Conservation (phyloP, 2,888 invertebrate species). For the Morinoia aosen region DNA sequence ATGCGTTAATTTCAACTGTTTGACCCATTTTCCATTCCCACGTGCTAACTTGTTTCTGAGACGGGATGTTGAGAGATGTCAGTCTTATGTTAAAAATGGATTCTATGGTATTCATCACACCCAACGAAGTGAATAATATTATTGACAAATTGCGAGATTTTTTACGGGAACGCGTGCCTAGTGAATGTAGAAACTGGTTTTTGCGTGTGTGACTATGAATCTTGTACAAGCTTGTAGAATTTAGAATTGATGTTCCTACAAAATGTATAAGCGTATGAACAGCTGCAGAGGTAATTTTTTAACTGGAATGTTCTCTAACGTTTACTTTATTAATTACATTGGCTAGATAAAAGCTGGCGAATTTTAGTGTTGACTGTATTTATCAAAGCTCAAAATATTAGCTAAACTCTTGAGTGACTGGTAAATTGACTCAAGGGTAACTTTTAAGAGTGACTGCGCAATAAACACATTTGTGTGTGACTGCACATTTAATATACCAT, state of each 20-base stretch:
- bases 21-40: not conserved
- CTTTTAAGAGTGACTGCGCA: too few species aligned
- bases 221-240: not conserved
- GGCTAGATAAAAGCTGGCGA: not conserved
- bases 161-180: not conserved
- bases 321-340: not conserved
- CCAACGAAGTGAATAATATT: not conserved
- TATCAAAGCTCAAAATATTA: not conserved
- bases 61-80: not conserved
- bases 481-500: too few species aligned
- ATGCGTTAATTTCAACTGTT: not conserved
- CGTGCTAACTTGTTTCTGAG: not conserved
- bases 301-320: not conserved
- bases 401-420: not conserved
- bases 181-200: not conserved
- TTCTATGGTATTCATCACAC: not conserved
- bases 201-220: not conserved
- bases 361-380: not conserved
- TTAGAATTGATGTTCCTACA: not conserved
- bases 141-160: not conserved
- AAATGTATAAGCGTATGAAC: not conserved
- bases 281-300: not conserved
- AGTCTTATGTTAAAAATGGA: not conserved
- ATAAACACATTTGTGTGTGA: too few species aligned
- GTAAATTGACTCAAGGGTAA: not conserved